Conservation (phyloP, 2,797 vertebrate genomes). For the Centroberyx gerrardi region DNA sequence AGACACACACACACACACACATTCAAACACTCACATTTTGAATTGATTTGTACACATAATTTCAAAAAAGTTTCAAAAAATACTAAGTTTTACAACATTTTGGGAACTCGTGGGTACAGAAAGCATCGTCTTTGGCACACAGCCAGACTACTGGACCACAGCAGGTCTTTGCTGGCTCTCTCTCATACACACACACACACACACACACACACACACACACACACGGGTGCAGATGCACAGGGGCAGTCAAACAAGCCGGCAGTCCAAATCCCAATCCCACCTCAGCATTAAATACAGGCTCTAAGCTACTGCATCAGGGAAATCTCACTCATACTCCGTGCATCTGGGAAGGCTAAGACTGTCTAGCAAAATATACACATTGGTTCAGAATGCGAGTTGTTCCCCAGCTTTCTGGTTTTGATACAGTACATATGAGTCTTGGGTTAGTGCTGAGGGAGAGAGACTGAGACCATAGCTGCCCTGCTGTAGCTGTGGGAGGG, state of each 20-base stretch:
- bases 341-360: not conserved
- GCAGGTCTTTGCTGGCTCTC: conserved; percentile 6
- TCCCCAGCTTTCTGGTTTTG: not conserved
- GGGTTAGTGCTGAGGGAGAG: conserved; percentile 8
- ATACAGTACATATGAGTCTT: not conserved
- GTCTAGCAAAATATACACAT: too few relatives aligned
- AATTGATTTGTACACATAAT: too few relatives aligned
- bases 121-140: conserved; percentile 39
- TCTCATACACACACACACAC: conserved; percentile 19
- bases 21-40: conserved; percentile 8
- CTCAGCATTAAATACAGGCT: conserved; percentile 26
- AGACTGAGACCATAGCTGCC: not conserved
- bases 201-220: conserved; percentile 39
- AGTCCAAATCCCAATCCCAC: conserved; percentile 33
- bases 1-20: conserved; percentile 13
- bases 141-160: conserved; percentile 35
- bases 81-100: not conserved
- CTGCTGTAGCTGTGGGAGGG: not conserved
- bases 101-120: conserved; percentile 5
- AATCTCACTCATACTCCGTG: conserved; percentile 33
- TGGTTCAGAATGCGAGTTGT: not conserved
- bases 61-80: too few relatives aligned
- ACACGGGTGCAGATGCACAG: conserved; percentile 42
- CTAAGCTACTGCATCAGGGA: not conserved
- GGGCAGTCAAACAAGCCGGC: conserved; percentile 56